Evolutionary conservation across 2,113 vertebrate species (phyloP).

Genomic region (Microtus richardsoni): DNA sequence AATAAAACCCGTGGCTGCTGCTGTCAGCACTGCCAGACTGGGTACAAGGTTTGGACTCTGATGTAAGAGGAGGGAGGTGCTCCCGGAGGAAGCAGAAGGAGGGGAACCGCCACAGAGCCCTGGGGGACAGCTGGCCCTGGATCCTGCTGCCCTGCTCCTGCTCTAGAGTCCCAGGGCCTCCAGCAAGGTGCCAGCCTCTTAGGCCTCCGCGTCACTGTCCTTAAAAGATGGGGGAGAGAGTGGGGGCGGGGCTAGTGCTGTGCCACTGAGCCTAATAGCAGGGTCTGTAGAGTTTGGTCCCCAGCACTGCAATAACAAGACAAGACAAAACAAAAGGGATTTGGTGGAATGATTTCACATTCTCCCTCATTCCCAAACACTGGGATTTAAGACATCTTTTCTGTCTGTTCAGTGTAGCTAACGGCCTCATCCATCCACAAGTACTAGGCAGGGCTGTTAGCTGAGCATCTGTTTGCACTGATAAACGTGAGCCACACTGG

Average conservation of each 20-base stretch:
- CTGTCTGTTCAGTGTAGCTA: neutral
- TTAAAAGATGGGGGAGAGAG: neutral
- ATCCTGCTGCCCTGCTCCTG: neutral
- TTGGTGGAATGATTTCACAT: neutral
- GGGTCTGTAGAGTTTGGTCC: too few species aligned
- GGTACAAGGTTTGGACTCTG: neutral
- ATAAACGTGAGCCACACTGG: constrained; percentile 11
- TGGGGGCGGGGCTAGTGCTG: too few species aligned
- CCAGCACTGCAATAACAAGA: neutral
- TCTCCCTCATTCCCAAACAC: neutral
- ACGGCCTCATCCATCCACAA: neutral
- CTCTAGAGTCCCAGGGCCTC: neutral
- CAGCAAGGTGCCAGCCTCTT: neutral
- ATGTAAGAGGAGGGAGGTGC: neutral
- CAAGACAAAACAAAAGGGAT: neutral
- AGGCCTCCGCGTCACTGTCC: neutral
- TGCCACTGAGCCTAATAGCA: too few species aligned
- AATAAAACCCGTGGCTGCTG: constrained; percentile 18
- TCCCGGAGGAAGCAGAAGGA: too few species aligned
- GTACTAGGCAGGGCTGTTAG: neutral
- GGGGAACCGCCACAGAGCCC: rapidly evolving
- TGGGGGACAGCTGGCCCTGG: neutral
- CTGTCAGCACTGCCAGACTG: constrained; percentile 5
- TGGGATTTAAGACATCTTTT: neutral
- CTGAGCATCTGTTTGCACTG: neutral